Evolutionary conservation across 2,113 vertebrate genomes (phyloP).

Genomic region (Myocastor coypus): DNA sequence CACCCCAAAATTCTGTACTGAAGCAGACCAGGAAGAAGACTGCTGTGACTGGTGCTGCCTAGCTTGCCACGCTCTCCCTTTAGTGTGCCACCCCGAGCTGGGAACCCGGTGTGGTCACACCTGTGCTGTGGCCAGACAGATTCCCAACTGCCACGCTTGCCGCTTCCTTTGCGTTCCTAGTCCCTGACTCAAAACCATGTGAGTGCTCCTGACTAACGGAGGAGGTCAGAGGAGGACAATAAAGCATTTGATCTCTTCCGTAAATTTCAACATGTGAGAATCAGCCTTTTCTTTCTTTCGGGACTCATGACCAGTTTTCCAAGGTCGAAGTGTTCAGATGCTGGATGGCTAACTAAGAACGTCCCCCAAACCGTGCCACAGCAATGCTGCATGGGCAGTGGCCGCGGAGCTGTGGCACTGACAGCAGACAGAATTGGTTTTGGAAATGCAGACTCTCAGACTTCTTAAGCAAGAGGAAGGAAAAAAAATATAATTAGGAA

Average conservation of each 20-base stretch:
- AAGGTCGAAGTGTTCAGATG: constrained; percentile 23
- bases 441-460: background rate
- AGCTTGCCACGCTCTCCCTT: background rate
- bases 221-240: background rate
- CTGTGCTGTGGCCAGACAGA: background rate
- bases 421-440: background rate
- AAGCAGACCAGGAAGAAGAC: background rate
- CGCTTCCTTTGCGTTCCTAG: background rate
- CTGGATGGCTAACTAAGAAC: background rate
- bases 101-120: background rate
- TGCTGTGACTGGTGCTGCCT: background rate
- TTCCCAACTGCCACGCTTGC: background rate
- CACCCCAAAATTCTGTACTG: background rate
- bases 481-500: background rate
- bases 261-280: background rate
- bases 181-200: background rate
- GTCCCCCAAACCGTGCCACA: background rate
- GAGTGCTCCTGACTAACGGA: background rate
- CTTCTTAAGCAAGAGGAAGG: background rate
- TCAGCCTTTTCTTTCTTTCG: background rate
- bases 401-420: background rate
- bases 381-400: background rate
- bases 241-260: background rate
- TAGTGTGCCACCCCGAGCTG: background rate
- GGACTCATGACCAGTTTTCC: background rate